Conservation (phyloP, 2,113 vertebrate species). For the Eonycteris spelaea region DNA sequence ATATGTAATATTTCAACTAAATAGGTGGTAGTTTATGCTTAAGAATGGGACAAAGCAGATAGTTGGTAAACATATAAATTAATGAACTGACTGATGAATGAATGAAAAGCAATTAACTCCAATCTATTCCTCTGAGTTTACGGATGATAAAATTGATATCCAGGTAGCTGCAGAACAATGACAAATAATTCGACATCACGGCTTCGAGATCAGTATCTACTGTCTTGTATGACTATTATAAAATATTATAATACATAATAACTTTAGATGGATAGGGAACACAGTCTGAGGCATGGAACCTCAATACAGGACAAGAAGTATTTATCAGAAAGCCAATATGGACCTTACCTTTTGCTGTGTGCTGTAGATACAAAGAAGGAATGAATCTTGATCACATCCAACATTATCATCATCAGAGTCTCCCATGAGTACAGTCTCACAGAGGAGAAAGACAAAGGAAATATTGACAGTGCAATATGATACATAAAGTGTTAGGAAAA, state of each 20-base stretch:
- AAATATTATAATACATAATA: background rate
- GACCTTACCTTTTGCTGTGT: background rate
- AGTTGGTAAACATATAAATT: background rate
- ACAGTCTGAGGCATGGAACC: background rate
- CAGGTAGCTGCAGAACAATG: background rate
- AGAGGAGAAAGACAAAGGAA: background rate
- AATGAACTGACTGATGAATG: background rate
- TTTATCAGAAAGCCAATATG: background rate
- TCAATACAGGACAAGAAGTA: background rate
- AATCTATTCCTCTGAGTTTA: background rate
- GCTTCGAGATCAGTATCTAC: background rate
- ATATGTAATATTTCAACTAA: background rate
- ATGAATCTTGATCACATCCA: background rate
- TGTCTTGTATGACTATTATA: background rate
- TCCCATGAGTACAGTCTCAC: background rate
- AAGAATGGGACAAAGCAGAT: background rate
- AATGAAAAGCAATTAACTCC: background rate
- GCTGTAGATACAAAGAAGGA: background rate
- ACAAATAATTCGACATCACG: background rate
- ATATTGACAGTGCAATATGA: accelerated
- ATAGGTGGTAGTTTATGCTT: background rate
- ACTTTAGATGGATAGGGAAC: background rate
- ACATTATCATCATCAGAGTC: background rate
- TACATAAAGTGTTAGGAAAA: background rate
- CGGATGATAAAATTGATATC: background rate